Conservation (phyloP, 2,888 invertebrate genomes). For the Euspilapteryx auroguttella region DNA sequence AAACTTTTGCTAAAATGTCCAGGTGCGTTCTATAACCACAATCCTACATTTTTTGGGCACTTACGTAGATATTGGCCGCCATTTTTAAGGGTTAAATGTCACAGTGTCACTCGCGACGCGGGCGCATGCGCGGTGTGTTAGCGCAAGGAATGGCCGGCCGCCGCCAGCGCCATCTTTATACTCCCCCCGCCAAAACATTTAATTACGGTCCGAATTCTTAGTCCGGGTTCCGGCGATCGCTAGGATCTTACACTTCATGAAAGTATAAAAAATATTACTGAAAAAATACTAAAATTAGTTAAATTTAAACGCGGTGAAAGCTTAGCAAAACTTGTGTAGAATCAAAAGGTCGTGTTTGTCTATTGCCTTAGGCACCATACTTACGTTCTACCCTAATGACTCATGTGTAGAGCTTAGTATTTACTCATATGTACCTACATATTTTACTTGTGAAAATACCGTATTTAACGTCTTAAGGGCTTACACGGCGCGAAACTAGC, state of each 20-base stretch:
- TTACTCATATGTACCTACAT: no score
- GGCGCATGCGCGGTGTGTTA: constrained; percentile 37
- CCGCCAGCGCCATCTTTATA: constrained; percentile 28
- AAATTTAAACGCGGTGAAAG: no score
- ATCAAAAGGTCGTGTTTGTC: no score
- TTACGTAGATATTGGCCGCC: constrained; percentile 57
- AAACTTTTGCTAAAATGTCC: constrained; percentile 14
- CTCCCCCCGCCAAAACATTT: constrained; percentile 48
- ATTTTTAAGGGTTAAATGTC: constrained; percentile 39
- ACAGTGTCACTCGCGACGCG: constrained; percentile 43
- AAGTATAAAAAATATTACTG: constrained; percentile 3
- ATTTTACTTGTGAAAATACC: no score
- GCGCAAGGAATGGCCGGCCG: constrained; percentile 48
- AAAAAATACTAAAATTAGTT: background rate
- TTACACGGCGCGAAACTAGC: no score
- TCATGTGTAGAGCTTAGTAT: no score
- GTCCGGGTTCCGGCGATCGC: constrained; percentile 27
- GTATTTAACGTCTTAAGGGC: no score
- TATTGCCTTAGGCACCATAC: no score
- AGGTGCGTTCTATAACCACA: constrained; percentile 47
- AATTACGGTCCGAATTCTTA: constrained; percentile 49
- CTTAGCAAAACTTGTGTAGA: no score
- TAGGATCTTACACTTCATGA: constrained; percentile 38
- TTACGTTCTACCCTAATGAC: no score
- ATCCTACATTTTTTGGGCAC: constrained; percentile 39